Conservation (phyloP, 2,113 vertebrate genomes). For the Corydoras maculifer region DNA sequence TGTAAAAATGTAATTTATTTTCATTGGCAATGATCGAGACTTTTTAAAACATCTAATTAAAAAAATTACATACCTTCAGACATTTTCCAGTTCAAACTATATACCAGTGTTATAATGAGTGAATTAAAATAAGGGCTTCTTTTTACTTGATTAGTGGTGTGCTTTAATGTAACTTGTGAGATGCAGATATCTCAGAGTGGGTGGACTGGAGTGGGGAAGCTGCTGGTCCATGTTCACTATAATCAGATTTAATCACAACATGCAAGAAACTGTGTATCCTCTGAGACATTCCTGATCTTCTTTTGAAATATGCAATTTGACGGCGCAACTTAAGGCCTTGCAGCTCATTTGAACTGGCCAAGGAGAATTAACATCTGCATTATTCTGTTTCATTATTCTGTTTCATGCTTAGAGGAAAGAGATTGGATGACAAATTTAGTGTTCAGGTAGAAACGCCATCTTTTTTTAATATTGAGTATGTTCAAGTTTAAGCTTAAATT, state of each 20-base stretch:
- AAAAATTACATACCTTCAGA: too few relatives aligned
- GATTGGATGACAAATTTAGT: too few relatives aligned
- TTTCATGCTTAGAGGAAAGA: too few relatives aligned
- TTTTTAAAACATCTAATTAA: too few relatives aligned
- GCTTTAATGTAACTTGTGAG: background rate
- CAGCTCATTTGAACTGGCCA: background rate
- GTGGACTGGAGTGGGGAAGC: background rate
- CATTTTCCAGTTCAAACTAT: too few relatives aligned
- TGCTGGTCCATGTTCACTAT: constrained; percentile 22
- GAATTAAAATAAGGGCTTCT: too few relatives aligned
- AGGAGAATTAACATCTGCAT: background rate
- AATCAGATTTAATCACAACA: constrained; percentile 15
- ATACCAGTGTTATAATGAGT: background rate
- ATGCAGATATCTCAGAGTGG: constrained; percentile 11
- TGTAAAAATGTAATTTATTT: too few relatives aligned
- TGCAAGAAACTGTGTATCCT: constrained; percentile 11
- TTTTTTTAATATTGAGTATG: too few relatives aligned
- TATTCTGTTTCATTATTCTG: background rate
- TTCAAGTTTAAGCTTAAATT: too few relatives aligned
- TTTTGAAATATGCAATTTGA: constrained; percentile 20
- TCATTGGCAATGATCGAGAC: too few relatives aligned
- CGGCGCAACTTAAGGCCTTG: background rate
- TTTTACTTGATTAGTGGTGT: too few relatives aligned
- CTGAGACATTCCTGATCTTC: constrained; percentile 25
- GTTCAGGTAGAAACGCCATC: too few relatives aligned